A percentile compares a stretch with the other conserved stretches of the same genome.
Evolutionary conservation across 2,888 invertebrate genomes (phyloP).

Genomic region (Apoda limacodes): DNA sequence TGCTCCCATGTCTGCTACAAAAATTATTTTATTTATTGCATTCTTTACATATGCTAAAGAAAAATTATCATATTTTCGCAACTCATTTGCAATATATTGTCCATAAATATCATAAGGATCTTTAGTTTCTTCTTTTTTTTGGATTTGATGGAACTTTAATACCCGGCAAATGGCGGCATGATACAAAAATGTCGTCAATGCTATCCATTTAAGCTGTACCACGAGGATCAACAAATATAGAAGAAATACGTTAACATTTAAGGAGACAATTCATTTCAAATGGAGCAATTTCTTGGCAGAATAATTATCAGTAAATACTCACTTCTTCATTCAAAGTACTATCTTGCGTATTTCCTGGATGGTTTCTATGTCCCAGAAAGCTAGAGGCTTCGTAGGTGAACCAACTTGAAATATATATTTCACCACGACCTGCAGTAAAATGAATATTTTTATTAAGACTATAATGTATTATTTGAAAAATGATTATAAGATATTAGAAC

Average conservation of each 20-base stretch:
- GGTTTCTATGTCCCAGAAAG: constrained; percentile 7
- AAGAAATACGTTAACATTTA: constrained; percentile 18
- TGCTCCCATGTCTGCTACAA: constrained; percentile 17
- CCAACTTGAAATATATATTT: constrained; percentile 6
- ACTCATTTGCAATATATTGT: constrained; percentile 15
- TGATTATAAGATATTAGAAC: no score
- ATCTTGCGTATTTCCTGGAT: constrained; percentile 12
- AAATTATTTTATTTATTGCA: constrained; percentile 17
- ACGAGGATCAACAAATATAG: constrained; percentile 14
- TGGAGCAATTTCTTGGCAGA: constrained; percentile 15
- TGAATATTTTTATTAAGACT: constrained; percentile 4
- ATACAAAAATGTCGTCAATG: constrained; percentile 15
- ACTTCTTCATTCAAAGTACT: constrained; percentile 10
- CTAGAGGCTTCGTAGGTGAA: constrained; percentile 7
- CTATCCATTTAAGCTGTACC: constrained; percentile 15
- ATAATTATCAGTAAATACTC: constrained; percentile 11
- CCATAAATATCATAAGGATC: constrained; percentile 15
- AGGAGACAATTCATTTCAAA: constrained; percentile 18
- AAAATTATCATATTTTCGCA: constrained; percentile 13
- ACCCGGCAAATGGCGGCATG: constrained; percentile 17
- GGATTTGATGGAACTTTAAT: constrained; percentile 15
- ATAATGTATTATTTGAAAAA: no score
- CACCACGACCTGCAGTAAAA: constrained; percentile 7
- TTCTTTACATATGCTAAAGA: constrained; percentile 14
- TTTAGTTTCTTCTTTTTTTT: constrained; percentile 14